Conservation (phyloP, 92 coral and sea anemone species). For the Umimayanthus kanabou region DNA sequence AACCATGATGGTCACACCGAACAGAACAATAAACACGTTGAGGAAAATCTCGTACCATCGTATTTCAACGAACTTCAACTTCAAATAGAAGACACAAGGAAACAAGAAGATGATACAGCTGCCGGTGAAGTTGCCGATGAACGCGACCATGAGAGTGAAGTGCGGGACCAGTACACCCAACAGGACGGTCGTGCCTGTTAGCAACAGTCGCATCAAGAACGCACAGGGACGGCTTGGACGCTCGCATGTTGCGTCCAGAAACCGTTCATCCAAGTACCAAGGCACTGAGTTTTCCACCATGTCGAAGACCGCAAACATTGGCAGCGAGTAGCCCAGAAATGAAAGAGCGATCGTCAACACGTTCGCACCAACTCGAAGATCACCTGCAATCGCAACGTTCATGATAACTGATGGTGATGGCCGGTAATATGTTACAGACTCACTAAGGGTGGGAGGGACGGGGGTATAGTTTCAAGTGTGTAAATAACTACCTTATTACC, state of each 20-base stretch:
- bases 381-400: neutral
- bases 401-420: neutral
- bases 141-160: constrained; percentile 73
- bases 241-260: constrained; percentile 51
- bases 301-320: constrained; percentile 75
- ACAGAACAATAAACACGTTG: constrained; percentile 63
- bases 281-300: constrained; percentile 71
- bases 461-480: too few relatives aligned
- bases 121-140: constrained; percentile 76
- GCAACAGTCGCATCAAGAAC: constrained; percentile 60
- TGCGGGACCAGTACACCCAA: constrained; percentile 77
- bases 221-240: constrained; percentile 56
- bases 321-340: constrained; percentile 73
- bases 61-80: constrained; percentile 60
- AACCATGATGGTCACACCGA: constrained; percentile 66
- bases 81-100: constrained; percentile 74
- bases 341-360: constrained; percentile 61
- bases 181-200: constrained; percentile 58
- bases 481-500: too few relatives aligned
- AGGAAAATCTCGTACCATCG: constrained; percentile 63
- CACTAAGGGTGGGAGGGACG: too few relatives aligned
- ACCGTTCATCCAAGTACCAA: constrained; percentile 48
- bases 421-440: too few relatives aligned
- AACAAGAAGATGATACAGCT: constrained; percentile 72
- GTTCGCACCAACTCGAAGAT: constrained; percentile 49